These are phyloP conservation scores for Polydrusus pterygomalis DNA, from an alignment of 2,888 invertebrate genomes.

Conservation along the genomic window DNA sequence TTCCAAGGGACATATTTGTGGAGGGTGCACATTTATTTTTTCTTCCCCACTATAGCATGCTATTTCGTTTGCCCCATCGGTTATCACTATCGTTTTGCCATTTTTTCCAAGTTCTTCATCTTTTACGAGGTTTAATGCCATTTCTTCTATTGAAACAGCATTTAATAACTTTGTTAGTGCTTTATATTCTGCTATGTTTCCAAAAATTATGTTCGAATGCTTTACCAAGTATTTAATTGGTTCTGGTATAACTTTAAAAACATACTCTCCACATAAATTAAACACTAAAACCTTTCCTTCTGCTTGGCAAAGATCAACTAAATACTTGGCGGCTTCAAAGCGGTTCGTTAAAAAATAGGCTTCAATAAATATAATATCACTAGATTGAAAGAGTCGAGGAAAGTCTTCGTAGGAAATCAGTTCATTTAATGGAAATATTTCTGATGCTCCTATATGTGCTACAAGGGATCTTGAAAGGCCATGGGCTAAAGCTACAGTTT, in stretches of 20 bases:
- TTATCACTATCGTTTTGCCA: constrained; percentile 77
- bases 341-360: constrained; percentile 76
- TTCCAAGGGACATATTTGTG: constrained; percentile 67
- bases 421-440: constrained; percentile 68
- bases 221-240: constrained; percentile 71
- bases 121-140: constrained; percentile 51
- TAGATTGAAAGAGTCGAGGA: constrained; percentile 59
- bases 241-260: constrained; percentile 71
- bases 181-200: constrained; percentile 75
- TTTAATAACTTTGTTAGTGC: constrained; percentile 69
- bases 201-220: constrained; percentile 74
- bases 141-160: constrained; percentile 56
- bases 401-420: constrained; percentile 60
- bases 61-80: constrained; percentile 77
- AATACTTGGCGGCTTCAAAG: constrained; percentile 70
- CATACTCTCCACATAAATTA: constrained; percentile 75
- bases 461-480: constrained; percentile 72
- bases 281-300: constrained; percentile 71
- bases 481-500: constrained; percentile 73
- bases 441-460: constrained; percentile 76
- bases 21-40: constrained; percentile 65
- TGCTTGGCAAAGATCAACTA: constrained; percentile 70
- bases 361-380: constrained; percentile 73
- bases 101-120: constrained; percentile 55
- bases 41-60: constrained; percentile 70